A percentile compares a stretch with the other conserved stretches of the same genome.
phyloP scores from a whole-genome alignment of 2,113 vertebrate species.

The Thymallus thymallus region DNA sequence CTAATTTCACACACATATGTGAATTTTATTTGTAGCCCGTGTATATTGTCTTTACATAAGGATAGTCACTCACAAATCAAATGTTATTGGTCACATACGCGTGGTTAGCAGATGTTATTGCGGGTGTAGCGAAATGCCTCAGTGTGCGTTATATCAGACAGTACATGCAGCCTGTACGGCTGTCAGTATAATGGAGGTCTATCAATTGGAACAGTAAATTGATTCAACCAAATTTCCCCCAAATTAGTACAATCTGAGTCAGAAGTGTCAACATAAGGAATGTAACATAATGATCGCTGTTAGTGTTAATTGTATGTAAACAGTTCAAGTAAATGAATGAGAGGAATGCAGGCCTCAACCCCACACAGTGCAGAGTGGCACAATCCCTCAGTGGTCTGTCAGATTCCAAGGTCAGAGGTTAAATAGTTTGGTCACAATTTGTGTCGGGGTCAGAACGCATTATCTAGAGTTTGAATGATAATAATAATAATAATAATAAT shows the following conservation, averaged over 20 bases:
- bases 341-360: constrained; percentile 44
- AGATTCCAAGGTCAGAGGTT: constrained; percentile 57
- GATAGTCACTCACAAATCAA: too few species aligned
- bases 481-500: constrained; percentile 28
- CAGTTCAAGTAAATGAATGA: constrained; percentile 45
- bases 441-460: constrained; percentile 35
- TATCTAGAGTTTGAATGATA: constrained; percentile 25
- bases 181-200: not conserved
- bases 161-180: not conserved
- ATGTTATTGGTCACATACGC: too few species aligned
- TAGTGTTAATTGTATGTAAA: constrained; percentile 55
- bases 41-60: too few species aligned
- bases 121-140: too few species aligned
- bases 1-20: too few species aligned
- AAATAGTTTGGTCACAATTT: constrained; percentile 55
- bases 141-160: too few species aligned
- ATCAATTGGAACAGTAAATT: not conserved
- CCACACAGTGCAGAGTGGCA: constrained; percentile 24
- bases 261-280: too few species aligned
- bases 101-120: too few species aligned
- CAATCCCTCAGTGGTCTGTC: constrained; percentile 50
- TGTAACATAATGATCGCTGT: not conserved
- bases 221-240: not conserved
- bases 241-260: not conserved
- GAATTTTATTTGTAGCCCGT: too few species aligned